Conservation (phyloP, 2,888 invertebrate genomes). For the Leptinotarsa rubiginosa region DNA sequence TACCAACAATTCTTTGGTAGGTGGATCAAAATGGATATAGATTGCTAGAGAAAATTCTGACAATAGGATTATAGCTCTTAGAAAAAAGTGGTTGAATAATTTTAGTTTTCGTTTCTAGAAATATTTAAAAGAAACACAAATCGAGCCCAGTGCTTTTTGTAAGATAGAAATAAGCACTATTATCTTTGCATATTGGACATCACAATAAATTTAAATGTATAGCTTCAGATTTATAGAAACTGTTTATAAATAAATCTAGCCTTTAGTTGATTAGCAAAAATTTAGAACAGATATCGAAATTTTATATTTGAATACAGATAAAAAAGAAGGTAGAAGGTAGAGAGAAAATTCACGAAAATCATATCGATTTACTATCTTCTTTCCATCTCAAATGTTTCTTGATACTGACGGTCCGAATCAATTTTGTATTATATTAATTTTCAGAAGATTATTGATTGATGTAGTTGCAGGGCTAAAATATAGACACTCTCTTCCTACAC, state of each 20-base stretch:
- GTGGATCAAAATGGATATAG: conserved; percentile 32
- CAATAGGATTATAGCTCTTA: conserved; percentile 57
- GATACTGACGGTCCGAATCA: conserved; percentile 21
- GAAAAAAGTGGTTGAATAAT: conserved; percentile 39
- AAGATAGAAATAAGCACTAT: conserved; percentile 8
- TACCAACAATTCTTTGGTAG: background rate
- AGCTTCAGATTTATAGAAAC: conserved; percentile 11
- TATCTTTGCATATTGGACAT: conserved; percentile 13
- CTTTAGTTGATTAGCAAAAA: background rate
- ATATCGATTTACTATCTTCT: background rate
- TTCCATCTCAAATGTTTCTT: too few relatives aligned
- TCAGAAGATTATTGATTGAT: background rate
- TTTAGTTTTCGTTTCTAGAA: conserved; percentile 31
- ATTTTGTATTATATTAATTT: conserved; percentile 8
- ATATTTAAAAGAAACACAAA: background rate
- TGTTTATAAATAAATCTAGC: background rate
- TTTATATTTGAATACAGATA: conserved; percentile 28
- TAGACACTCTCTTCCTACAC: too few relatives aligned
- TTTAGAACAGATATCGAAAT: conserved; percentile 14
- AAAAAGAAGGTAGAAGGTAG: background rate
- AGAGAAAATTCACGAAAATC: background rate
- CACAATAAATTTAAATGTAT: conserved; percentile 19
- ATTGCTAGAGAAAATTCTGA: conserved; percentile 50
- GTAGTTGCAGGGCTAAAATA: too few relatives aligned
- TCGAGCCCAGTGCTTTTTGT: background rate